Conservation (phyloP, 2,888 invertebrate species). For the Andrena trimmerana region DNA sequence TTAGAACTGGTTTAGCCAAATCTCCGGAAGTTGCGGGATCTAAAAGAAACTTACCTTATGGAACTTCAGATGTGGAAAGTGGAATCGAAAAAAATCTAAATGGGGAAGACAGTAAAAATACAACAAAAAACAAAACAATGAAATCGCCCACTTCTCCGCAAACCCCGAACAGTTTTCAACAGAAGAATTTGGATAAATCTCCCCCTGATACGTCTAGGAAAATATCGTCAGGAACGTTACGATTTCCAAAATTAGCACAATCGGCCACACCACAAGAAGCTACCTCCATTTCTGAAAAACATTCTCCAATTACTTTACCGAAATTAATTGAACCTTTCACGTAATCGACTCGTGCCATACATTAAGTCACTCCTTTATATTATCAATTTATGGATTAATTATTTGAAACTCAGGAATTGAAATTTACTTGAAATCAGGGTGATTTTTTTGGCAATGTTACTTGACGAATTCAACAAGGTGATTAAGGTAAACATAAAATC, state of each 20-base stretch:
- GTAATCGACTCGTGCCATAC: conserved; percentile 59
- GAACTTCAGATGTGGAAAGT: conserved; percentile 10
- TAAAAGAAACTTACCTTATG: conserved; percentile 7
- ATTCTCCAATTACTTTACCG: conserved; percentile 71
- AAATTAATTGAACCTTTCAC: conserved; percentile 73
- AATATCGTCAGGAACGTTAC: conserved; percentile 71
- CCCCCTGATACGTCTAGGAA: conserved; percentile 52
- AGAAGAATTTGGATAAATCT: conserved; percentile 65
- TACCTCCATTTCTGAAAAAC: conserved; percentile 28
- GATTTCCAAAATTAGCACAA: conserved; percentile 73
- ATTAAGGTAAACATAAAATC: not conserved
- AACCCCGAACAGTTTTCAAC: conserved; percentile 56
- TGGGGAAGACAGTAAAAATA: conserved; percentile 26
- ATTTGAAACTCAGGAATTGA: not conserved
- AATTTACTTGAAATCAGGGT: not conserved
- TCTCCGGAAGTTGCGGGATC: conserved; percentile 66
- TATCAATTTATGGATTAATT: not conserved
- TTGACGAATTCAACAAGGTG: not conserved
- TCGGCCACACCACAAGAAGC: conserved; percentile 57
- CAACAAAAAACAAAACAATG: conserved; percentile 27
- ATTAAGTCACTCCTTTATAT: conserved; percentile 42
- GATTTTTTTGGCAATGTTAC: not conserved
- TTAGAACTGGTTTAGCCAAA: conserved; percentile 75
- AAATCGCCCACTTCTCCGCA: conserved; percentile 49
- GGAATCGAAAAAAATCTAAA: conserved; percentile 11